Base-by-base conservation (phyloP, 2,888 invertebrate genomes). In the Andricus quercusramuli region DNA sequence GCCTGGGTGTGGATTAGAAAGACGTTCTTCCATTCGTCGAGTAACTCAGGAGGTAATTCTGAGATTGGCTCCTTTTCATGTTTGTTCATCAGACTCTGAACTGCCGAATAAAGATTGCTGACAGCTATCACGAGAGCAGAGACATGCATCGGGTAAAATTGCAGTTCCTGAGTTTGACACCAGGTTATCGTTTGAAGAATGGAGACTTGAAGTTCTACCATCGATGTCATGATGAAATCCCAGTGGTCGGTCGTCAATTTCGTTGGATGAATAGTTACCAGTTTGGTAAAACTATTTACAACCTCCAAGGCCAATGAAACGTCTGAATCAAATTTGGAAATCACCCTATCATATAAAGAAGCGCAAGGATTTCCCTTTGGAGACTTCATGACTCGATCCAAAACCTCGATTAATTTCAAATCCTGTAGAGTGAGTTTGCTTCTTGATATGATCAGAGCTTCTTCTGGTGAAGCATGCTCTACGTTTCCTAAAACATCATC, bases 11-110 rank as follows among this genome's bases (percentile, higher is more conserved):
- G 95, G 78, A 95, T 94, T 81, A 95, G 94, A 93, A 97, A 97
- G 79, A 98, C 94, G 91, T 96, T 96, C 77, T 93, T 92, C 97
- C 97, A 98, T 93, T 98, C 97, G 78, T 94, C 93, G 41, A 94
- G 89, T 76, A 95, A 83, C 22, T 86, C 85, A 6, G 87, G 74
- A 2, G 90, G 88, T n/a, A 94, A 85, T 91, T 92, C 79, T 89
- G 91, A 77, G 78, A 93, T 91, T 85, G 93, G 92, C 32, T 92
- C 86, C 78, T 89, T 85, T 79, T 89, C 86, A 77, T 92, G 86
- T 70, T 86, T 83, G 78, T 85, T 86, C 83, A 95, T 93, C 88
- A 94, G 94, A 83, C 84, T 84, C 25, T 91, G 92, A 78, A 94
- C 91, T 79, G 92, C 89, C 41, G 90, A 87, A 88, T 93, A 94